These are phyloP conservation scores for Cricetomys ansorgei DNA, from an alignment of 2,113 vertebrate genomes.

Conservation along the genomic window DNA sequence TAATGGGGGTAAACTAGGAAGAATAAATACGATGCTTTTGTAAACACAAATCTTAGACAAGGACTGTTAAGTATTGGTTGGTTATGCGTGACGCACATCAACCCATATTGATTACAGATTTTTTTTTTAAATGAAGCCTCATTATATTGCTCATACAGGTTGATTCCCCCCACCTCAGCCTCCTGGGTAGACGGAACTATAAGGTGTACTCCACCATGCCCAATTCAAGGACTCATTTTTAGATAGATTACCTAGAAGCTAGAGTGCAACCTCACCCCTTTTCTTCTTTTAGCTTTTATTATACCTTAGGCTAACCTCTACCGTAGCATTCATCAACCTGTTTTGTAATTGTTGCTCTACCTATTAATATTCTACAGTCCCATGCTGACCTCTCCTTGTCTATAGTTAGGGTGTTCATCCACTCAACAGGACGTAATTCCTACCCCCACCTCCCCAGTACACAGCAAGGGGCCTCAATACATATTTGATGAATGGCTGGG, in stretches of 20 bases:
- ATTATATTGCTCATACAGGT: background rate
- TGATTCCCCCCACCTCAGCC: background rate
- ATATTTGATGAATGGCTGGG: background rate
- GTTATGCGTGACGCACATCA: background rate
- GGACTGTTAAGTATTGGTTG: background rate
- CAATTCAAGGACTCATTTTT: background rate
- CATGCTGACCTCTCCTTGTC: background rate
- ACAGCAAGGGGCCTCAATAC: background rate
- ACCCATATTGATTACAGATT: background rate
- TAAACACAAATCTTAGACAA: conserved; percentile 7
- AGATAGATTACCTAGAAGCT: background rate
- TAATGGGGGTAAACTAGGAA: background rate
- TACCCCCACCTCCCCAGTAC: too few species aligned
- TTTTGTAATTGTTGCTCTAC: conserved; percentile 7
- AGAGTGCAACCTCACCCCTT: background rate
- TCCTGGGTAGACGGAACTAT: background rate
- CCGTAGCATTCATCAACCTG: background rate
- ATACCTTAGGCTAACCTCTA: background rate
- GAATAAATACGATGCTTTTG: background rate
- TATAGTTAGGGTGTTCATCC: background rate
- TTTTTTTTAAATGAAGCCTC: background rate
- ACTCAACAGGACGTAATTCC: background rate
- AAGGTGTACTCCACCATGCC: background rate
- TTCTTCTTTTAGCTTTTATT: background rate
- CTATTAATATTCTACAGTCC: background rate